A percentile compares a stretch with the other conserved stretches of the same genome.
Evolutionary conservation across 2,113 vertebrate genomes (phyloP).

Genomic region (Xenus cinereus): DNA sequence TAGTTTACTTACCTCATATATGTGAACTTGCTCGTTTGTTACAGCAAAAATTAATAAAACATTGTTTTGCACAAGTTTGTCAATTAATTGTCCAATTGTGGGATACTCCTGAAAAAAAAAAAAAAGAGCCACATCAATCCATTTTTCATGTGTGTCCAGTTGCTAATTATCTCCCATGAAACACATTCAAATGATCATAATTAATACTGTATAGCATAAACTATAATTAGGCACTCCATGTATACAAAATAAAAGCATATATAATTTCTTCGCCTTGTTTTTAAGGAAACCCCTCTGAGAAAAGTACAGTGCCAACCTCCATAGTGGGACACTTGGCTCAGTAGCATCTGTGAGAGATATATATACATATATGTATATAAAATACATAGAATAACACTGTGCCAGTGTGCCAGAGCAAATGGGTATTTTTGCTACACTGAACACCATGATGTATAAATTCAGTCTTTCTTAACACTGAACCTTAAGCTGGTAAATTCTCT

Average conservation of each 20-base stretch:
- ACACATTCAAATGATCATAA: neutral
- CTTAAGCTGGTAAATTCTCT: neutral
- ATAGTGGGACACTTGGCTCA: neutral
- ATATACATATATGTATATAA: neutral
- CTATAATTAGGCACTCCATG: neutral
- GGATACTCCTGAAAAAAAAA: conserved; percentile 89
- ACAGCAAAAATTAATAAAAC: conserved; percentile 96
- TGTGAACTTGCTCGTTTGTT: conserved; percentile 80
- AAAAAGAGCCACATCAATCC: neutral
- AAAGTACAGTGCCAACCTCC: neutral
- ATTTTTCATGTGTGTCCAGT: neutral
- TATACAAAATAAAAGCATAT: neutral
- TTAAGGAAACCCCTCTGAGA: neutral
- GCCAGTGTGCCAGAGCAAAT: neutral
- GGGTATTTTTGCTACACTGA: neutral
- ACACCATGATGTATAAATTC: neutral
- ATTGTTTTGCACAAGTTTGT: conserved; percentile 95
- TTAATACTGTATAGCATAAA: neutral
- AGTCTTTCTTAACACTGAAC: neutral
- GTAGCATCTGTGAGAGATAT: neutral
- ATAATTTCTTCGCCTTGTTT: rapidly evolving
- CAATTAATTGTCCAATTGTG: conserved; percentile 92
- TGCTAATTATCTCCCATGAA: neutral
- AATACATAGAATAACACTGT: neutral
- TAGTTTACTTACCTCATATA: conserved; percentile 85